Conservation (phyloP, 2,797 vertebrate genomes). For the Tangara arthus region DNA sequence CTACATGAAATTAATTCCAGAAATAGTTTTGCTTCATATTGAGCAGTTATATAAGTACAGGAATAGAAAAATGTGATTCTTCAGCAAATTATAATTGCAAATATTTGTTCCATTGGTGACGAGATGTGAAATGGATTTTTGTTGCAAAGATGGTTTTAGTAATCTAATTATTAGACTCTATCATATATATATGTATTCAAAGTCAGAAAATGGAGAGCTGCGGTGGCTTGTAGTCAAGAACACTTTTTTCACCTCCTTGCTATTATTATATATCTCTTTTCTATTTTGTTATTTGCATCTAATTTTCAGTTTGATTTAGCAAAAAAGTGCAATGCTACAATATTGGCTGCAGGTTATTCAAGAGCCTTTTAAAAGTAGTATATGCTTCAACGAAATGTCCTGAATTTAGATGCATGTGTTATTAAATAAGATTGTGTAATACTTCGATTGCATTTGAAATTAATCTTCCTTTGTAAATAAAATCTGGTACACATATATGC, state of each 20-base stretch:
- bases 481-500: not conserved
- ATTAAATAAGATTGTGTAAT: not conserved
- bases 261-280: not conserved
- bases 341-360: not conserved
- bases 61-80: not conserved
- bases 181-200: not conserved
- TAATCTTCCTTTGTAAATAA: not conserved
- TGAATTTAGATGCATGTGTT: not conserved
- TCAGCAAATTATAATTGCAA: not conserved
- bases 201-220: not conserved
- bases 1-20: not conserved
- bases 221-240: not conserved
- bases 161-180: not conserved
- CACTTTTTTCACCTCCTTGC: not conserved
- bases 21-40: not conserved
- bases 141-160: not conserved
- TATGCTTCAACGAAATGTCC: not conserved
- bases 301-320: not conserved
- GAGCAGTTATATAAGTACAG: not conserved
- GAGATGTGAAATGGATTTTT: not conserved
- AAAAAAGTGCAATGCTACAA: not conserved
- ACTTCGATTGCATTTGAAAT: not conserved
- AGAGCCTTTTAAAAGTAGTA: not conserved
- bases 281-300: not conserved
- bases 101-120: not conserved